These are phyloP conservation scores for Pseudococcus longispinus DNA, from an alignment of 2,888 invertebrate species.

Conservation along the genomic window DNA sequence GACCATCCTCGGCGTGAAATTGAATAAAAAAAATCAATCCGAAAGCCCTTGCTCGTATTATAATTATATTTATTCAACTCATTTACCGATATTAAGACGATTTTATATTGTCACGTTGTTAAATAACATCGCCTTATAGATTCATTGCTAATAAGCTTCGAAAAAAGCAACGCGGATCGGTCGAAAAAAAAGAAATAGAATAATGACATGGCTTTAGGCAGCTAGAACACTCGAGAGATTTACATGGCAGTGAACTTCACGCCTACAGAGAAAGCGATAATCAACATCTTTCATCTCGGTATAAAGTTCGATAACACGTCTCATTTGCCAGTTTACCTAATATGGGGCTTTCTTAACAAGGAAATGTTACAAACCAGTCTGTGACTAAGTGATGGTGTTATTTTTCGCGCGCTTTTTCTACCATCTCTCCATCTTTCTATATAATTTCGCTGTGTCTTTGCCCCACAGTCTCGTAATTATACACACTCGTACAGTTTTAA, in stretches of 20 bases:
- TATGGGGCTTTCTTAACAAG: slow-evolving; percentile 49
- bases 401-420: slow-evolving; percentile 20
- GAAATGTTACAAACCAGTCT: slow-evolving; percentile 30
- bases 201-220: slow-evolving; percentile 42
- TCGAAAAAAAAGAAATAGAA: slow-evolving; percentile 32
- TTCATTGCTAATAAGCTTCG: slow-evolving; percentile 25
- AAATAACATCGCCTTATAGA: neutral
- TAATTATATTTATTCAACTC: slow-evolving; percentile 34
- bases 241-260: slow-evolving; percentile 54
- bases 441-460: neutral
- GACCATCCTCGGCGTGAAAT: neutral
- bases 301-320: slow-evolving; percentile 48
- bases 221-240: neutral
- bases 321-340: slow-evolving; percentile 42
- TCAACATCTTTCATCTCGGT: slow-evolving; percentile 45
- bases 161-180: neutral
- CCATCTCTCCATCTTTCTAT: neutral
- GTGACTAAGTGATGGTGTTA: slow-evolving; percentile 38
- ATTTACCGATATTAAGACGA: slow-evolving; percentile 25
- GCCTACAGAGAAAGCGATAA: slow-evolving; percentile 55
- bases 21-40: slow-evolving; percentile 14
- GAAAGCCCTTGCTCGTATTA: neutral
- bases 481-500: neutral
- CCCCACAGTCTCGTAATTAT: neutral
- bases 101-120: slow-evolving; percentile 31